Conservation (phyloP, 1,140 invertebrate genomes). For the Grapholita molesta region DNA sequence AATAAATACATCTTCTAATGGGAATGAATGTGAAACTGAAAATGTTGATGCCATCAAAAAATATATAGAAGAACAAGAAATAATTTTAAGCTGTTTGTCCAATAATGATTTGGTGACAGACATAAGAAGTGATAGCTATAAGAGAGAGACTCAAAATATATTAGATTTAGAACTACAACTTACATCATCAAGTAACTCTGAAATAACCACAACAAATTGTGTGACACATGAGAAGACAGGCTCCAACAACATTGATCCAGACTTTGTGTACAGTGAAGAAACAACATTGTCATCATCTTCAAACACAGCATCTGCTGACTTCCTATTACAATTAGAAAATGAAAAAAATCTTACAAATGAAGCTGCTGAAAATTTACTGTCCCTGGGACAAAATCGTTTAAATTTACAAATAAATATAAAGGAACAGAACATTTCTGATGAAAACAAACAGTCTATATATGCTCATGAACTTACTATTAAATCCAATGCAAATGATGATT, state of each 20-base stretch:
- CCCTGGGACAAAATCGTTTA: background rate
- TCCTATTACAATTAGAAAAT: background rate
- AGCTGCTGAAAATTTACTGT: background rate
- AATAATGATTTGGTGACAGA: background rate
- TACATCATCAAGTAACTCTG: background rate
- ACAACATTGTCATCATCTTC: background rate
- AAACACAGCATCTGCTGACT: background rate
- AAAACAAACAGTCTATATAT: background rate
- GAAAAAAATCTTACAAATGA: background rate
- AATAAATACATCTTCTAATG: constrained; percentile 23
- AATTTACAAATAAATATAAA: background rate
- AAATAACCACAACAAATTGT: background rate
- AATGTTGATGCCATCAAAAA: constrained; percentile 61
- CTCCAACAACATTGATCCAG: background rate
- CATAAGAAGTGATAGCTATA: background rate
- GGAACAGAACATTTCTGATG: background rate
- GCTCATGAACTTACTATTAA: background rate
- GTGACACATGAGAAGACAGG: background rate
- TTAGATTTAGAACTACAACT: background rate
- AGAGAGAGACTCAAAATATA: background rate
- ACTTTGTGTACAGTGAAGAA: background rate
- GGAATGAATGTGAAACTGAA: constrained; percentile 50
- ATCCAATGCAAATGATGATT: background rate
- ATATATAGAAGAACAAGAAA: constrained; percentile 56
- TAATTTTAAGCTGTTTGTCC: background rate